Conservation (phyloP, 1,140 invertebrate genomes). For the Pseudomyrmex sp. region DNA sequence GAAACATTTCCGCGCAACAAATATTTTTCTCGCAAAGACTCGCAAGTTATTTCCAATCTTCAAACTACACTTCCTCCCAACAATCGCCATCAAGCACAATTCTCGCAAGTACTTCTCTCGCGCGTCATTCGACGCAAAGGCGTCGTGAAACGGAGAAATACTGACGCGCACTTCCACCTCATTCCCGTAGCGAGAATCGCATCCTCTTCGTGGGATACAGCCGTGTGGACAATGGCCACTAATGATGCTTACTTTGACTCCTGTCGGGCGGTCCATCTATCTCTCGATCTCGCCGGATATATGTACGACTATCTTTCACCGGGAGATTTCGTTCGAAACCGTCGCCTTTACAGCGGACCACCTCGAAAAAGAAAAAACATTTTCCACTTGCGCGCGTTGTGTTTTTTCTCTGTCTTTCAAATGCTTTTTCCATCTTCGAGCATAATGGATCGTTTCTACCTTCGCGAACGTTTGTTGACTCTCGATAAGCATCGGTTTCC, state of each 20-base stretch:
- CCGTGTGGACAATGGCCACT: constrained; percentile 58
- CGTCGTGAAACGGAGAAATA: constrained; percentile 11
- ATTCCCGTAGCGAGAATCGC: background rate
- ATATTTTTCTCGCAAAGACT: background rate
- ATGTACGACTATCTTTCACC: background rate
- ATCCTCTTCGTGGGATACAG: constrained; percentile 24
- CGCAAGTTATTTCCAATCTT: no score
- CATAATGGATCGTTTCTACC: constrained; percentile 23
- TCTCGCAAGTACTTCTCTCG: background rate
- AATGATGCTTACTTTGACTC: constrained; percentile 60
- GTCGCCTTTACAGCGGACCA: constrained; percentile 24
- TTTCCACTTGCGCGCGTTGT: background rate
- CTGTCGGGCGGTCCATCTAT: constrained; percentile 32
- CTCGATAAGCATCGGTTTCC: background rate
- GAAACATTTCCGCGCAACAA: background rate
- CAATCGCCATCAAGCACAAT: background rate
- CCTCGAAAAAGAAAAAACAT: constrained; percentile 18
- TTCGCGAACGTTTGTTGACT: no score
- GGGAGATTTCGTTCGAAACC: background rate
- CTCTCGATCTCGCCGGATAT: background rate
- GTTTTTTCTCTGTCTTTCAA: background rate
- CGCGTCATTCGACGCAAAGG: constrained; percentile 5
- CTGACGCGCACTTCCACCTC: constrained; percentile 22
- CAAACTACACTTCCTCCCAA: no score
- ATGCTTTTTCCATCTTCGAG: constrained; percentile 25